These are phyloP conservation scores for Astreopora myriophthalma DNA, from an alignment of 64 coral and sea anemone species.

Conservation along the genomic window DNA sequence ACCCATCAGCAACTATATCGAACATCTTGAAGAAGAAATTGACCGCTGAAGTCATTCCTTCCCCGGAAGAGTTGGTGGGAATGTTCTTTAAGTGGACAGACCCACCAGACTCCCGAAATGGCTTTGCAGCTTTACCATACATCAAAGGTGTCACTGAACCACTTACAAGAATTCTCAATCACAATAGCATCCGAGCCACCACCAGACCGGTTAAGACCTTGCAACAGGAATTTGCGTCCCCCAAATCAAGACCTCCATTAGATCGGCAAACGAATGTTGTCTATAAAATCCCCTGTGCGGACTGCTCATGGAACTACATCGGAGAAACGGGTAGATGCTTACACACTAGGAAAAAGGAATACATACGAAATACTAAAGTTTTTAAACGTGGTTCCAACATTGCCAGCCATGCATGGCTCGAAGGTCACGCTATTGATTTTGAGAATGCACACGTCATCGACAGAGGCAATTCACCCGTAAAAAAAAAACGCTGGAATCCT, in stretches of 20 bases:
- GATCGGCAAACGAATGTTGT: constrained; percentile 21
- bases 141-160: constrained; percentile 18
- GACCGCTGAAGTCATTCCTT: not conserved
- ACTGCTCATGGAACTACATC: not conserved
- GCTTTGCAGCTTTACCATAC: not conserved
- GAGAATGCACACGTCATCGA: not conserved
- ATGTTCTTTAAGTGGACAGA: not conserved
- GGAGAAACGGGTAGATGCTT: constrained; percentile 20
- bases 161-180: not conserved
- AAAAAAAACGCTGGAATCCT: no score
- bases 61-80: not conserved
- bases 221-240: not conserved
- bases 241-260: constrained; percentile 6
- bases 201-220: constrained; percentile 15
- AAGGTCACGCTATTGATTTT: not conserved
- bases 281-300: constrained; percentile 24
- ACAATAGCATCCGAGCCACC: not conserved
- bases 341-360: constrained; percentile 29
- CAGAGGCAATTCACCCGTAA: not conserved
- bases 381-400: not conserved
- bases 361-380: not conserved
- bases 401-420: not conserved
- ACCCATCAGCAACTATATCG: not conserved
- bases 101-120: not conserved
- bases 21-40: not conserved